Evolutionary conservation across 37 sponge, comb jelly and placozoan species (phyloP).

Genomic region (Tethya wilhelma): DNA sequence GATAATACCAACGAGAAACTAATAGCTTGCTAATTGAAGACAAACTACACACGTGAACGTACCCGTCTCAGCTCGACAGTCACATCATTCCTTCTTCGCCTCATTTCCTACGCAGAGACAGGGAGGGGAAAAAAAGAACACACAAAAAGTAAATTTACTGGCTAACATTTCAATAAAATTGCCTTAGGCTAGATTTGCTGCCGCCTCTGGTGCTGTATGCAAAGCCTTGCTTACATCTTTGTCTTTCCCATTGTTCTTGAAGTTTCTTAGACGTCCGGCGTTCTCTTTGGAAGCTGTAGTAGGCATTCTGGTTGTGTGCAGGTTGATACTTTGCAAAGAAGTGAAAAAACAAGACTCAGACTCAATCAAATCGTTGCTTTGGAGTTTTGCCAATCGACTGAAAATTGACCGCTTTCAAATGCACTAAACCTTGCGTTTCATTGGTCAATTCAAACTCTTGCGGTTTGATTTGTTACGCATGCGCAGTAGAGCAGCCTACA

Average conservation of each 20-base stretch:
- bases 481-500: not conserved
- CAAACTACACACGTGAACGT: not conserved
- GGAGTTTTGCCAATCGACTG: too few species aligned
- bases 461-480: not conserved
- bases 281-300: slow-evolving; percentile 57
- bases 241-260: slow-evolving; percentile 81
- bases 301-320: slow-evolving; percentile 61
- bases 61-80: slow-evolving; percentile 83
- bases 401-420: too few species aligned
- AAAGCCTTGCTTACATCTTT: slow-evolving; percentile 61
- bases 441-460: slow-evolving; percentile 17
- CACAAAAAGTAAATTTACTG: not conserved
- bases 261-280: slow-evolving; percentile 56
- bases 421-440: too few species aligned
- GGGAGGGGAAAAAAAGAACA: not conserved
- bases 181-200: too few species aligned
- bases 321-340: too few species aligned
- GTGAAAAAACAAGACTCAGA: too few species aligned
- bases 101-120: slow-evolving; percentile 65
- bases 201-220: too few species aligned
- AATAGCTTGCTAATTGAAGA: not conserved
- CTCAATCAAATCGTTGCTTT: too few species aligned
- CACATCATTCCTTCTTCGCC: slow-evolving; percentile 79
- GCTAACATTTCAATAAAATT: not conserved
- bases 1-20: slow-evolving; percentile 1